Percentiles rank a stretch among this genome's conserved stretches.
Conservation (phyloP, 2,113 vertebrate species). For the Notarius quadriscutis region DNA sequence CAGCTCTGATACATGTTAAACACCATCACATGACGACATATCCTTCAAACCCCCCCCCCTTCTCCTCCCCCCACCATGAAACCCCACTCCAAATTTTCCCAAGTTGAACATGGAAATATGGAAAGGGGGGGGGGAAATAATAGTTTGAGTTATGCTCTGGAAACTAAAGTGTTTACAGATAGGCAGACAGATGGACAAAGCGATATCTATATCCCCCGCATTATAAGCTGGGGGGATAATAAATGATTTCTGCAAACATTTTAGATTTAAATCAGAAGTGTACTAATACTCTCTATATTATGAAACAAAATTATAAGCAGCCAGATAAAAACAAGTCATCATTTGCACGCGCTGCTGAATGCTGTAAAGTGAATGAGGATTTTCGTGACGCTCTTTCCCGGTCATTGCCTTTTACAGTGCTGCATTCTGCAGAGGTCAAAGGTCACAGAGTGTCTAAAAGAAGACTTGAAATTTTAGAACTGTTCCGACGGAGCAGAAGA, state of each 20-base stretch:
- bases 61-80: too few species aligned
- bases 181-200: too few species aligned
- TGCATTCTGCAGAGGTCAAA: slow-evolving; percentile 19
- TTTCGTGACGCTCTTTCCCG: neutral
- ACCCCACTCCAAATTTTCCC: too few species aligned
- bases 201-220: too few species aligned
- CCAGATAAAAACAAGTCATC: neutral
- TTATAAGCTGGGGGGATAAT: too few species aligned
- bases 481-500: neutral
- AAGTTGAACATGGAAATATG: too few species aligned
- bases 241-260: too few species aligned
- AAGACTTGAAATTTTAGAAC: slow-evolving; percentile 14
- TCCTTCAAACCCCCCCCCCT: too few species aligned
- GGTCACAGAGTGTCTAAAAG: slow-evolving; percentile 33
- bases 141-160: too few species aligned
- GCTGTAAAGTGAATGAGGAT: neutral
- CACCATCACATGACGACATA: neutral
- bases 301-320: neutral
- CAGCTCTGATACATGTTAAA: neutral
- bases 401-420: neutral
- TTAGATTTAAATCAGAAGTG: too few species aligned
- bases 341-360: neutral
- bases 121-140: too few species aligned
- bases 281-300: neutral
- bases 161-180: too few species aligned